Conservation (phyloP, 2,113 vertebrate species). For the Melanocharis versteri region DNA sequence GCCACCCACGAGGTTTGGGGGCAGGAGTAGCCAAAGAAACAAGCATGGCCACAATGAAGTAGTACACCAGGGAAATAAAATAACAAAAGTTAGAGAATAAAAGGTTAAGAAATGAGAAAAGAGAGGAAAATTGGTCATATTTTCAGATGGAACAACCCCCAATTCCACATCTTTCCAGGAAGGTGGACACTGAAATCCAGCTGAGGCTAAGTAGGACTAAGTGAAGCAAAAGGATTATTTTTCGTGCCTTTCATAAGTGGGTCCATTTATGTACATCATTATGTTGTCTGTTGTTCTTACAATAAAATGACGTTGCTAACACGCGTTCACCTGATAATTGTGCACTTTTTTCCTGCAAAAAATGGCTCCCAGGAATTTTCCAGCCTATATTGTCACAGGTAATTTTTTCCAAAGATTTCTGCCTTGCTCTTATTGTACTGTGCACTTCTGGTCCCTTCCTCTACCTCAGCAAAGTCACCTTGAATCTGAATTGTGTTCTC, state of each 20-base stretch:
- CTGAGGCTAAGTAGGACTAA: neutral
- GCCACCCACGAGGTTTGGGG: neutral
- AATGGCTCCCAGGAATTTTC: neutral
- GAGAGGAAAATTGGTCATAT: neutral
- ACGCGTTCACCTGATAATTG: neutral
- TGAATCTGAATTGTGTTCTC: neutral
- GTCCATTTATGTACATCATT: neutral
- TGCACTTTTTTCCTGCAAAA: neutral
- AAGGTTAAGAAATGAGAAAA: neutral
- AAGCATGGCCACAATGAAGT: accelerated
- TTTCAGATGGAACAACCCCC: neutral
- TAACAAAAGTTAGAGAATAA: neutral
- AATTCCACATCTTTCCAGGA: neutral
- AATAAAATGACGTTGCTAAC: neutral
- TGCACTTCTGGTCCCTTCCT: neutral
- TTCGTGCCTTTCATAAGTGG: neutral
- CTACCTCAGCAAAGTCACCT: neutral
- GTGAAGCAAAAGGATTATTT: neutral
- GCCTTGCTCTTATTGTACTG: neutral
- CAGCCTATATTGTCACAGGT: neutral
- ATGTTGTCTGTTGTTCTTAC: neutral
- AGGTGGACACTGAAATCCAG: neutral
- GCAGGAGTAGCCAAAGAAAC: neutral
- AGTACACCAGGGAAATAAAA: neutral
- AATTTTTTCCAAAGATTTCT: neutral